phyloP scores from a whole-genome alignment of 2,113 vertebrate genomes.

The Genyomyrus donnyi region DNA sequence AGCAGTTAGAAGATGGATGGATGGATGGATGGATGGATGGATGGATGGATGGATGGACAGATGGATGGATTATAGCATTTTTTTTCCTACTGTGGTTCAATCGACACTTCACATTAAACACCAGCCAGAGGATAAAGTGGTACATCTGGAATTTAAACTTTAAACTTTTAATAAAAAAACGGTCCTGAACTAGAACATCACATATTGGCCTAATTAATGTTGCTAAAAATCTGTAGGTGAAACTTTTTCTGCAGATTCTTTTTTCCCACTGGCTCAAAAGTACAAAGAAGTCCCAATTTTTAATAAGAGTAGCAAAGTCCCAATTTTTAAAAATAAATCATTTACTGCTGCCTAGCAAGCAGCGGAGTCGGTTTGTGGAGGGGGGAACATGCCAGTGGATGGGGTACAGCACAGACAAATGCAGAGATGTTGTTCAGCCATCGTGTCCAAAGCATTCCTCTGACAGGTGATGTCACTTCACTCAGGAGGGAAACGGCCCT shows the following conservation, averaged over 20 bases:
- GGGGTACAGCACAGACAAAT: not conserved
- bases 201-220: not conserved
- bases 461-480: slow-evolving; percentile 48
- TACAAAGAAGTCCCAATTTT: slow-evolving; percentile 31
- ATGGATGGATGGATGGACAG: not conserved
- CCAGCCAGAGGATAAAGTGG: slow-evolving; percentile 21
- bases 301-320: not conserved
- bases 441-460: slow-evolving; percentile 25
- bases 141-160: slow-evolving; percentile 15
- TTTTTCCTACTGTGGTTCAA: not conserved
- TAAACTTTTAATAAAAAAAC: not conserved
- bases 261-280: slow-evolving; percentile 16
- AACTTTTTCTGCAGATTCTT: slow-evolving; percentile 31
- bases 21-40: not conserved
- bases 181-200: not conserved
- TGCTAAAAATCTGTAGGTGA: not conserved
- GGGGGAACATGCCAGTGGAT: not conserved
- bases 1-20: not conserved
- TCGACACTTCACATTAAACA: not conserved
- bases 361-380: not conserved
- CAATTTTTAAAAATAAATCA: not conserved
- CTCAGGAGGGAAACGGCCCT: not conserved
- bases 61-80: not conserved
- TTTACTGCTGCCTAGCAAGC: not conserved
- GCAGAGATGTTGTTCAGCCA: not conserved